Base-by-base conservation (phyloP, 2,113 vertebrate genomes). In the Lethenteron reissneri region DNA sequence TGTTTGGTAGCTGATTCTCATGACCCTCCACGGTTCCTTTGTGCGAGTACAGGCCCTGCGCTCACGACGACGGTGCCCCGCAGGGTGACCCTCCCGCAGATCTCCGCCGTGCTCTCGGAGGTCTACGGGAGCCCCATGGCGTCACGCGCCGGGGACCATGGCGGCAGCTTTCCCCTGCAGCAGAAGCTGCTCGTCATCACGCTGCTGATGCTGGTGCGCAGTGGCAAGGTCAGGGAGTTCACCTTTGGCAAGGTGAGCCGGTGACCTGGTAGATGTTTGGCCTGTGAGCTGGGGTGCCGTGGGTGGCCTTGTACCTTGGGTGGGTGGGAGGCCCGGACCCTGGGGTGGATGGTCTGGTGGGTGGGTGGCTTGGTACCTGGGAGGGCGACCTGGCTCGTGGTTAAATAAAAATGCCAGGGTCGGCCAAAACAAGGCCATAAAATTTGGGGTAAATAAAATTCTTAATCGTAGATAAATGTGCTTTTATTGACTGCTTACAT, bases 111-210 rank as follows among this genome's bases (percentile, higher is more conserved):
- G 11, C 78, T 97, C 70, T 85, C 88, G 0, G 89, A 92, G 77
- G 86, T 95, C 1, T 94, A 97, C 15, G 89, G 89, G 2, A 85
- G 88, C 77, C 81, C 86, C 14, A 84, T 95, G 88, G 76, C 79
- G 0, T 72, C 69, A 9, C 72, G 74, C 0, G 60, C 72, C 12
- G 78, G 72, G 0, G 83, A 75, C 1, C 2, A 69, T 11, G 74
- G 74, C 0, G 86, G 89, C 75, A 80, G 81, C 57, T 90, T 97
- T 77, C 94, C 94, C 0, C 79, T 97, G 75, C 94, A 97, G 79
- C 94, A 97, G 83, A 97, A 97, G 76, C 77, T 97, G 71, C 81
- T 97, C 74, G 84, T 95, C 69, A 95, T 90, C 78, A 86, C 89
- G 75, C 79, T 97, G 73, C 83, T 97, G 73, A 84, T 97, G 70